phyloP scores from a whole-genome alignment of 2,888 invertebrate genomes.

The Drosophila ezoana region DNA sequence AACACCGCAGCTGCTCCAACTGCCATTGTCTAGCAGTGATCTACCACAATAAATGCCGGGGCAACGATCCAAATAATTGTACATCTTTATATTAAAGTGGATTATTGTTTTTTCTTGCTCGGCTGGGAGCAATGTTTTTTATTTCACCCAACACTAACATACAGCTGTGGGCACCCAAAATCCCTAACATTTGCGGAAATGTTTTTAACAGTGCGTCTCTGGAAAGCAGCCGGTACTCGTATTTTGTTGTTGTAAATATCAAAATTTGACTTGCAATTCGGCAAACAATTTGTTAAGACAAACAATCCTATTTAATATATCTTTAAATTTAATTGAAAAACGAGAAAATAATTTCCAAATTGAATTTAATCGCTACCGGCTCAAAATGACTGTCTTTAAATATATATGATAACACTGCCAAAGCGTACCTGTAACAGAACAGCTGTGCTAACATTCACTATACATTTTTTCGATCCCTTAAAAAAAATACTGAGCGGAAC shows the following conservation, averaged over 20 bases:
- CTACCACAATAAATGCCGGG: conserved; percentile 86
- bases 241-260: too few species aligned
- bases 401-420: not conserved
- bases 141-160: conserved; percentile 7
- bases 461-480: not conserved
- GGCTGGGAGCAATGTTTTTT: conserved; percentile 8
- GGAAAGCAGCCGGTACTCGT: too few species aligned
- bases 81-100: conserved; percentile 45
- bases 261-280: too few species aligned
- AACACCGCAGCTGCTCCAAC: conserved; percentile 93
- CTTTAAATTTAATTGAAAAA: not conserved
- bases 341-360: not conserved
- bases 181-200: conserved; percentile 5
- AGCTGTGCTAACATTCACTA: not conserved
- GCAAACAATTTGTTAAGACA: not conserved
- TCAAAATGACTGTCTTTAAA: not conserved
- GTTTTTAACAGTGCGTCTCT: conserved; percentile 5
- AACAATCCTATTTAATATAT: too few species aligned
- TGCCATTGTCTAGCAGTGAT: conserved; percentile 88
- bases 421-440: not conserved
- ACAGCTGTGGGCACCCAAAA: conserved; percentile 17
- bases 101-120: conserved; percentile 4
- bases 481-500: not conserved
- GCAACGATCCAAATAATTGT: conserved; percentile 72
- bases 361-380: not conserved